Conservation (phyloP, 2,797 vertebrate species). For the Amazonetta brasiliensis region DNA sequence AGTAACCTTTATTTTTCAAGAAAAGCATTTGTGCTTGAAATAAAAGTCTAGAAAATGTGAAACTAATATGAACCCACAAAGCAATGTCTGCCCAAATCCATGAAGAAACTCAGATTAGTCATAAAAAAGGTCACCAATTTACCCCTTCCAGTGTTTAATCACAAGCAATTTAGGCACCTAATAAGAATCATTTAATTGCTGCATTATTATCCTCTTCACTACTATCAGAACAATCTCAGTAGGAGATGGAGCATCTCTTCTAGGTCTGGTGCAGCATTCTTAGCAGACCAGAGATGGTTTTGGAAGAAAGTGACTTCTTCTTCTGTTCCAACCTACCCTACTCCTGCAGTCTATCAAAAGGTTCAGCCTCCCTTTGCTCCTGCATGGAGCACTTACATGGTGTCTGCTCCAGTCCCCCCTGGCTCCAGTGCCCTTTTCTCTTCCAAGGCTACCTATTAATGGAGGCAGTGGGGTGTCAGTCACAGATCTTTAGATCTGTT, state of each 20-base stretch:
- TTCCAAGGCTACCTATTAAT: not conserved
- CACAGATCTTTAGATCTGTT: not conserved
- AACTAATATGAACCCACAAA: not conserved
- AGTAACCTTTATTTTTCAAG: not conserved
- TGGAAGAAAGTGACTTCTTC: not conserved
- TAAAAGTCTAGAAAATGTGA: not conserved
- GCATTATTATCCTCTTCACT: not conserved
- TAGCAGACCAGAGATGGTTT: not conserved
- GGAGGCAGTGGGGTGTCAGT: rapidly evolving
- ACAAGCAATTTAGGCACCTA: not conserved
- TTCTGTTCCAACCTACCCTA: not conserved
- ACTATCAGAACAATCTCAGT: not conserved
- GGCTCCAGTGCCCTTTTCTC: not conserved
- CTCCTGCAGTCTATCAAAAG: not conserved
- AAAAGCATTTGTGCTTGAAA: not conserved
- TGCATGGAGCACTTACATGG: not conserved
- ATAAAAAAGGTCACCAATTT: not conserved
- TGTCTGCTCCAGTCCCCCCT: rapidly evolving
- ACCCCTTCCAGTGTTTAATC: not conserved
- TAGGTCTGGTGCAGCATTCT: not conserved
- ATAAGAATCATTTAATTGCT: not conserved
- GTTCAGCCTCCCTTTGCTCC: not conserved
- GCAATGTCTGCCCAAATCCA: not conserved
- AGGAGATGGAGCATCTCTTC: not conserved
- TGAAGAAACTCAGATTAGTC: not conserved